These are phyloP conservation scores for Polietes domitor DNA, from an alignment of 2,888 invertebrate species.

Conservation along the genomic window DNA sequence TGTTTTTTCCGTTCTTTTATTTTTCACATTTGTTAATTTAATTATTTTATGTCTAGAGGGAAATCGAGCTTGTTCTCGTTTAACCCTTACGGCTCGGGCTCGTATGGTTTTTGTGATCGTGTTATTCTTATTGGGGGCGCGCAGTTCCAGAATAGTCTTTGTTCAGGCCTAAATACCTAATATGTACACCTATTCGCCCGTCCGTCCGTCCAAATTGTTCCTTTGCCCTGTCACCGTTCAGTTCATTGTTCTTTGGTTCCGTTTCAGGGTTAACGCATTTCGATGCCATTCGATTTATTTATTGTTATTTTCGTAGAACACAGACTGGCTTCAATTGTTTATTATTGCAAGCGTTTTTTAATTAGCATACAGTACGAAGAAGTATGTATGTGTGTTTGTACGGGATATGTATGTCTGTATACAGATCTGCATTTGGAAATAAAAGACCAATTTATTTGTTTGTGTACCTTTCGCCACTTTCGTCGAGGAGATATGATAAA, in stretches of 20 bases:
- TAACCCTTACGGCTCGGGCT: no score
- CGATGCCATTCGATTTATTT: conserved; percentile 1
- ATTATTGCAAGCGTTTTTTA: conserved; percentile 4
- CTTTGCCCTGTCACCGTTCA: background rate
- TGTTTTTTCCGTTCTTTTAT: conserved; percentile 31
- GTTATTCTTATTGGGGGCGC: no score
- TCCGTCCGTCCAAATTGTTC: background rate
- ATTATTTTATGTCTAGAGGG: conserved; percentile 33
- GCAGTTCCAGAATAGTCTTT: no score
- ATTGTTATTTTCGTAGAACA: conserved; percentile 16
- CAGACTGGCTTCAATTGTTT: background rate
- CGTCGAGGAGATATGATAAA: background rate
- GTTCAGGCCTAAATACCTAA: no score
- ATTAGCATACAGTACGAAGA: background rate
- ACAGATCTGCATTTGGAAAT: no score
- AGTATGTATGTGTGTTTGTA: background rate
- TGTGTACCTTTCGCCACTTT: background rate
- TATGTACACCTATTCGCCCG: no score
- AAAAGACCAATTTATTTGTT: background rate
- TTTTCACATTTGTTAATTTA: conserved; percentile 33
- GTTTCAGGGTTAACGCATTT: conserved; percentile 10
- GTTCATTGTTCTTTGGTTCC: background rate
- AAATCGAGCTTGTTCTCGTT: no score
- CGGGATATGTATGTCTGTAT: no score
- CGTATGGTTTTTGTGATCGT: no score